These are phyloP conservation scores for Steromphala cineraria DNA, from an alignment of 2,888 invertebrate genomes.

Conservation along the genomic window DNA sequence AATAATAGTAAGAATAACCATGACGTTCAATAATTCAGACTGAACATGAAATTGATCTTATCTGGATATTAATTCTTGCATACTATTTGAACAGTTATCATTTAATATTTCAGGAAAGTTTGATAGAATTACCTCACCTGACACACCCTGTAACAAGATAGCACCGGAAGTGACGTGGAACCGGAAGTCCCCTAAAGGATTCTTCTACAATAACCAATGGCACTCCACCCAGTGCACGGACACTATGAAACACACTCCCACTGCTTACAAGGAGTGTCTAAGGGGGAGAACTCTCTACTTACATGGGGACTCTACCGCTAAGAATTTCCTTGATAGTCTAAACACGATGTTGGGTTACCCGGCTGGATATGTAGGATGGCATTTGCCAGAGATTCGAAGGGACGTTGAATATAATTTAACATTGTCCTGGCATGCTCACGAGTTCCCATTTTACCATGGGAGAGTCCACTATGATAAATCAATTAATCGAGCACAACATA, in stretches of 20 bases:
- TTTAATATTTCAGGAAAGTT: too few relatives aligned
- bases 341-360: background rate
- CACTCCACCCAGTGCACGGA: background rate
- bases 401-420: background rate
- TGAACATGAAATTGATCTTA: too few relatives aligned
- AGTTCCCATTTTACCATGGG: background rate
- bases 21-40: too few relatives aligned
- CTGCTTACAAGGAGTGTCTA: background rate
- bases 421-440: background rate
- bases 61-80: too few relatives aligned
- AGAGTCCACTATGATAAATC: background rate
- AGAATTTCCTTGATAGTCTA: background rate
- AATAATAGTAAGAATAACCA: too few relatives aligned
- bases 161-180: background rate
- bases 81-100: too few relatives aligned
- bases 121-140: too few relatives aligned
- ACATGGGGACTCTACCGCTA: background rate
- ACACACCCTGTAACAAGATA: background rate
- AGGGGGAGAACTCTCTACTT: background rate
- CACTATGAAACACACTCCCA: background rate
- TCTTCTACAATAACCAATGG: background rate
- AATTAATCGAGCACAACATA: background rate
- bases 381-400: background rate
- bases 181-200: background rate
- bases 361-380: background rate